Conservation (phyloP, 2,113 vertebrate genomes). For the Phyllostomus hastatus region DNA sequence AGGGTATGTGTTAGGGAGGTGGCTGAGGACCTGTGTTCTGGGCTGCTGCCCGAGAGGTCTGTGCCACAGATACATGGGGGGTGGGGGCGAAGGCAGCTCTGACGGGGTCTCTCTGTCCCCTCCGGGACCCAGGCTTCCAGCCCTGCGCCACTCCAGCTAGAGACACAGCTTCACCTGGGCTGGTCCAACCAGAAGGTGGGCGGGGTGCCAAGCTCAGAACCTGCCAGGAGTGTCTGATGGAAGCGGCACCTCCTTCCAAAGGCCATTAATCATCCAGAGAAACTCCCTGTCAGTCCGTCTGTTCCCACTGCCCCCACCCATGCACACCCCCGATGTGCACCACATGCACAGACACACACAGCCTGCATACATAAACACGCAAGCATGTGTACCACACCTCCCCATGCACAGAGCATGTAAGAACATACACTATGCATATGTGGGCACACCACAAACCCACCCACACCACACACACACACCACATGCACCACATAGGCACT, state of each 20-base stretch:
- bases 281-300: neutral
- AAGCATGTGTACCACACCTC: neutral
- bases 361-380: neutral
- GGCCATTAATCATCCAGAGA: constrained; percentile 39
- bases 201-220: neutral
- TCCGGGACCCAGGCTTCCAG: neutral
- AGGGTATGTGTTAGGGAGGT: neutral
- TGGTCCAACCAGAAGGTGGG: neutral
- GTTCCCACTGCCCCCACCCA: neutral
- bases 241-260: neutral
- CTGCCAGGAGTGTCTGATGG: neutral
- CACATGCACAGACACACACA: neutral
- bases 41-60: neutral
- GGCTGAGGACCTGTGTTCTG: fast-evolving
- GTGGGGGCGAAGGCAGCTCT: neutral
- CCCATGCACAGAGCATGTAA: fast-evolving
- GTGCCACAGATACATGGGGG: neutral
- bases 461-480: neutral
- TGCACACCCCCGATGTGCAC: neutral
- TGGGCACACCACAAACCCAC: neutral
- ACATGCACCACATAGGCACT: neutral
- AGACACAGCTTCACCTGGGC: constrained; percentile 12
- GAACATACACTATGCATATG: neutral
- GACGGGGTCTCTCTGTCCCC: neutral
- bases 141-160: neutral